phyloP scores from a whole-genome alignment of 2,888 invertebrate genomes.

The Oscheius sp. region DNA sequence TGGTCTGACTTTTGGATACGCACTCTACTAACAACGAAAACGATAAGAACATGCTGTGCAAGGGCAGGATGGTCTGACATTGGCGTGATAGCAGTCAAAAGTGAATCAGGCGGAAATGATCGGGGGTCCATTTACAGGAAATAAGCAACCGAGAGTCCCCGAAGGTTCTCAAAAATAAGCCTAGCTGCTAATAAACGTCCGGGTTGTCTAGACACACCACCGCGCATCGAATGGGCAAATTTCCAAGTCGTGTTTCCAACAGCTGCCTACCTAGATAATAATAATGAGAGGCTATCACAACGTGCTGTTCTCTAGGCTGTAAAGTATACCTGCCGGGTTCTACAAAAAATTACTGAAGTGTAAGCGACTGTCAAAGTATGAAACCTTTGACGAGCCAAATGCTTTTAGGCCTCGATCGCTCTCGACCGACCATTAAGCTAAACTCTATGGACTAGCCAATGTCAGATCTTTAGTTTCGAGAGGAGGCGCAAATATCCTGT shows the following conservation, averaged over 20 bases:
- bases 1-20: slow-evolving; percentile 20
- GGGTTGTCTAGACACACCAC: slow-evolving; percentile 2
- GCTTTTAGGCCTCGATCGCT: not conserved
- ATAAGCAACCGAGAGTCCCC: not conserved
- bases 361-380: not conserved
- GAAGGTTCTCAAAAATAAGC: not conserved
- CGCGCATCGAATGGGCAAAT: too few species aligned
- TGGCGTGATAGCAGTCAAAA: not conserved
- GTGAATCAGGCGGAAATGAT: not conserved
- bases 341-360: slow-evolving; percentile 2
- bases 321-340: slow-evolving; percentile 5
- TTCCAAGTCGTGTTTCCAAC: not conserved
- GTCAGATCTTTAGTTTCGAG: slow-evolving; percentile 4
- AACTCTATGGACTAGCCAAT: not conserved
- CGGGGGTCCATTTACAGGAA: not conserved
- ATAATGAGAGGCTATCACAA: slow-evolving; percentile 13
- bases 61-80: not conserved
- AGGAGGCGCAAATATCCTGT: slow-evolving; percentile 13
- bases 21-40: not conserved
- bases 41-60: slow-evolving; percentile 1
- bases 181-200: slow-evolving; percentile 2
- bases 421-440: slow-evolving; percentile 3
- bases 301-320: not conserved
- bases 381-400: not conserved
- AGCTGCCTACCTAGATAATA: slow-evolving; percentile 15